Evolutionary conservation across 2,113 vertebrate genomes (phyloP), one percentile per base, ranked within the genome.

Genomic region (Todiramphus chloris): DNA sequence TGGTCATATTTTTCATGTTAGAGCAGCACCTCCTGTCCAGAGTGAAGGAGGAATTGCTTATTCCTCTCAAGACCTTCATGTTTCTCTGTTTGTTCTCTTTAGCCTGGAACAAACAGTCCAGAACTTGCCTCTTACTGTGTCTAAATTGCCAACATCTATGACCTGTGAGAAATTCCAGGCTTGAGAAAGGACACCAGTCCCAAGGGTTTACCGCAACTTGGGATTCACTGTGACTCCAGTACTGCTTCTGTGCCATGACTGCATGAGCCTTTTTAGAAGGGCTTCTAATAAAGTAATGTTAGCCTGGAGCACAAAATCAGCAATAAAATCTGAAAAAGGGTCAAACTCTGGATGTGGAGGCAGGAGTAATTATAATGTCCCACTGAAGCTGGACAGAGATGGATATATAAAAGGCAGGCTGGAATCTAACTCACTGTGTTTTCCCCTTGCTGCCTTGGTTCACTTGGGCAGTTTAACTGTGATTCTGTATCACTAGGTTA

Each of bases 401-500:
- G 21, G 27, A 37, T 63, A 16, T 64, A 31, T 25, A 44, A 76
- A 62, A 44, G 21, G 15, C 4, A 1, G 11, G 14, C 58, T 82
- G 35, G 37, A 87, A 68, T 85, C 51, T 84, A 83, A 53, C 31
- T 62, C 23, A 21, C 44, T 78, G 25, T 43, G n/a, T 77, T 92
- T 81, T 67, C 8, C 41, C 24, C n/a, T 53, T 53, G 4, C 74
- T 95, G 79, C 35, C 33, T 86, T 94, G 8, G 37, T 86, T 94
- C 11, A 30, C 28, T 87, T 79, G 58, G 31, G 73, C 50, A 80
- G 60, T 88, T 92, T 67, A 84, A 59, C 76, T 78, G 35, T 69
- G 58, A 78, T 90, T 87, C 79, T 89, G 24, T 94, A 76, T 93
- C 83, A 87, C 70, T 73, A 74, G 62, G 41, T 96, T 95, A 83